phyloP scores from a whole-genome alignment of 1,140 invertebrate species.

The Platyscapa corneri region DNA sequence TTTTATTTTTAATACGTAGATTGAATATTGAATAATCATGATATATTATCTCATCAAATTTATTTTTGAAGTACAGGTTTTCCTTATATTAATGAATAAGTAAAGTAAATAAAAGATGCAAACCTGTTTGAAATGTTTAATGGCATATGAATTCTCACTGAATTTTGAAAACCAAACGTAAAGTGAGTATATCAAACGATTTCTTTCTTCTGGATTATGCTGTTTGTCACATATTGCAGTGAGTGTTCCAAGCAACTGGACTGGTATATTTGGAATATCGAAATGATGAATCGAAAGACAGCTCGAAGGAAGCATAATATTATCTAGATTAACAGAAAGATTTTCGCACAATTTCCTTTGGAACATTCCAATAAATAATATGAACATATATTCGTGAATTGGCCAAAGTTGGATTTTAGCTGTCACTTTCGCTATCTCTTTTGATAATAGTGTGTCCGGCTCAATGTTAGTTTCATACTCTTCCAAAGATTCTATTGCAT shows the following conservation, averaged over 20 bases:
- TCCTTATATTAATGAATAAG: background rate
- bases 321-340: background rate
- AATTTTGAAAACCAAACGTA: constrained; percentile 57
- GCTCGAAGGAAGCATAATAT: constrained; percentile 27
- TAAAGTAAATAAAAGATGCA: constrained; percentile 6
- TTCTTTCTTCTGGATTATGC: constrained; percentile 15
- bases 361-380: constrained; percentile 57
- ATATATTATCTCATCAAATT: too few relatives aligned
- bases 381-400: constrained; percentile 69
- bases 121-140: constrained; percentile 54
- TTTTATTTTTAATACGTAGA: too few relatives aligned
- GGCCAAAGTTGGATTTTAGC: constrained; percentile 68
- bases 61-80: too few relatives aligned
- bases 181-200: constrained; percentile 56
- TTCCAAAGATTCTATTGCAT: constrained; percentile 39
- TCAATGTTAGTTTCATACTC: constrained; percentile 28
- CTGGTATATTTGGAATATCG: constrained; percentile 63
- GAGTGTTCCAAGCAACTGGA: constrained; percentile 60
- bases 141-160: constrained; percentile 55
- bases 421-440: constrained; percentile 44
- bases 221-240: constrained; percentile 51
- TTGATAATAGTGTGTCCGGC: constrained; percentile 33
- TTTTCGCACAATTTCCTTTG: constrained; percentile 57
- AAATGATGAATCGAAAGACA: background rate
- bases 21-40: too few relatives aligned